Conservation (phyloP, 2,888 invertebrate species). For the Gibbula magus region DNA sequence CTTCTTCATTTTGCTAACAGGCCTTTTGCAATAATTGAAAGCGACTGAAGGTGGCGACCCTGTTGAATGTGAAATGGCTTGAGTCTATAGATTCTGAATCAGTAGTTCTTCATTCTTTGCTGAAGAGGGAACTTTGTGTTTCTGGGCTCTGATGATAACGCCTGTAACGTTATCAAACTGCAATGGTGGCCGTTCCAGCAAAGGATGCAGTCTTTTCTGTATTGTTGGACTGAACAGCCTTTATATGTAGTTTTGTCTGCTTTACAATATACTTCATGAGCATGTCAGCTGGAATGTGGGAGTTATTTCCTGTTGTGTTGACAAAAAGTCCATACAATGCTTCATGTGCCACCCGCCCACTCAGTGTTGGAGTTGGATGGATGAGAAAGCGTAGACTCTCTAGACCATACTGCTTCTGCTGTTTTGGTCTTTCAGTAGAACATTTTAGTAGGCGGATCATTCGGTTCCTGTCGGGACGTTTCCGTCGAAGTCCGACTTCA, state of each 20-base stretch:
- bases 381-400: background rate
- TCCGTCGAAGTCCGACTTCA: background rate
- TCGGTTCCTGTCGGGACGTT: background rate
- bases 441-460: background rate
- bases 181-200: background rate
- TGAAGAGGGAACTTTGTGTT: too few species aligned
- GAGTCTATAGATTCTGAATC: too few species aligned
- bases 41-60: too few species aligned
- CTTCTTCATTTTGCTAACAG: too few species aligned
- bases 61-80: too few species aligned
- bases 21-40: too few species aligned
- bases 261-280: background rate
- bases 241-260: background rate
- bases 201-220: background rate
- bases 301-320: background rate
- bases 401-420: background rate
- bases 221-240: background rate
- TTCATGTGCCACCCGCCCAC: background rate
- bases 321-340: background rate
- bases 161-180: too few species aligned
- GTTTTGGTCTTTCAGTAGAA: background rate
- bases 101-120: too few species aligned
- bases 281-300: background rate
- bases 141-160: too few species aligned
- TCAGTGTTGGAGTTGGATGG: background rate